These are phyloP conservation scores for Tauraco erythrolophus DNA, from an alignment of 2,113 vertebrate genomes.

Conservation along the genomic window DNA sequence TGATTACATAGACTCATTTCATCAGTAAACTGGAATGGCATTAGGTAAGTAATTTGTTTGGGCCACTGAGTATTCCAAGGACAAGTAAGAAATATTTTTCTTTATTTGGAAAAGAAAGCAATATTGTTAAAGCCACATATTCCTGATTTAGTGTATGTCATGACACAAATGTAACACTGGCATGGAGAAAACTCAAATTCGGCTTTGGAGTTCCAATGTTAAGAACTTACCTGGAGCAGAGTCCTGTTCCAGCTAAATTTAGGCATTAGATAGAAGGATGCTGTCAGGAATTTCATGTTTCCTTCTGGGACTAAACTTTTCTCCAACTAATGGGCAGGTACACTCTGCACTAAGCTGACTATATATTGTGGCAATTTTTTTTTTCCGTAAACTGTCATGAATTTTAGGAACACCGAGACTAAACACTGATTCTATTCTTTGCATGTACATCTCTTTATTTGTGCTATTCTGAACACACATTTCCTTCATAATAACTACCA, in stretches of 20 bases:
- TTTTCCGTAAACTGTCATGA: not conserved
- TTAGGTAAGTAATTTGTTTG: not conserved
- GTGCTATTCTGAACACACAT: not conserved
- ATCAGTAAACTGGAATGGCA: not conserved
- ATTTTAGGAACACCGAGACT: not conserved
- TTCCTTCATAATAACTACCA: not conserved
- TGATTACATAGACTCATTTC: not conserved
- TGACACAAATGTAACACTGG: not conserved
- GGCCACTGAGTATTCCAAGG: not conserved
- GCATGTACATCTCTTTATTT: not conserved
- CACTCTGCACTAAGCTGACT: not conserved
- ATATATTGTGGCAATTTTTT: not conserved
- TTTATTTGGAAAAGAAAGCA: not conserved
- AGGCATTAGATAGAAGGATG: not conserved
- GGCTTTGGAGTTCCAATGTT: not conserved
- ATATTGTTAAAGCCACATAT: not conserved
- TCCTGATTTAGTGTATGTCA: not conserved
- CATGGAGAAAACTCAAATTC: not conserved
- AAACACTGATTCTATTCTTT: not conserved
- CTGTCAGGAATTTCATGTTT: not conserved
- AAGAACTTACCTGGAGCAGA: not conserved
- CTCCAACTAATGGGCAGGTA: not conserved
- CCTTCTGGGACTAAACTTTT: not conserved
- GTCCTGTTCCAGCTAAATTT: not conserved
- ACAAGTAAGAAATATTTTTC: not conserved